Conservation (phyloP, 35 echinoderm and acorn worm species). For the Heliocidaris erythrogramma region DNA sequence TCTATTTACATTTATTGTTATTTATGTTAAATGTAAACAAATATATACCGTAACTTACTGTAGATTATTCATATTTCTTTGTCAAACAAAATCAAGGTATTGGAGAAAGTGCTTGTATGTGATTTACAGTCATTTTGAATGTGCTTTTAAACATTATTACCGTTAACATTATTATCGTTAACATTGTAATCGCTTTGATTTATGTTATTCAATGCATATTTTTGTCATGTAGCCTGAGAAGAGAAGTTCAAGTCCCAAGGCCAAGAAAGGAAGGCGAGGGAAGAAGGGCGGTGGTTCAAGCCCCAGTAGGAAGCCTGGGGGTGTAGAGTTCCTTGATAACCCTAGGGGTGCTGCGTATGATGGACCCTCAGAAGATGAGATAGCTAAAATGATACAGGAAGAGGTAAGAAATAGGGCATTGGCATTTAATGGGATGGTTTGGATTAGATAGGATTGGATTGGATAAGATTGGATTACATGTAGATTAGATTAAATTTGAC, state of each 20-base stretch:
- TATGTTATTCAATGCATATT: too few relatives aligned
- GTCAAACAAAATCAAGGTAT: neutral
- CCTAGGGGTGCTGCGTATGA: constrained; percentile 67
- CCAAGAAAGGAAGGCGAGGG: constrained; percentile 33
- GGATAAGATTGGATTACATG: too few relatives aligned
- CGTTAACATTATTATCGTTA: too few relatives aligned
- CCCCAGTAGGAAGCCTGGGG: neutral
- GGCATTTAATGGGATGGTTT: too few relatives aligned
- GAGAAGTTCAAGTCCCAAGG: constrained; percentile 49
- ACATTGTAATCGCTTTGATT: too few relatives aligned
- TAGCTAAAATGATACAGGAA: constrained; percentile 83
- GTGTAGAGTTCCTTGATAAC: constrained; percentile 69
- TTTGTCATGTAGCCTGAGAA: constrained; percentile 18
- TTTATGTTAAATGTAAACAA: too few relatives aligned
- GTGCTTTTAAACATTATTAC: neutral
- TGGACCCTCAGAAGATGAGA: constrained; percentile 73
- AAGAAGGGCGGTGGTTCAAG: constrained; percentile 26
- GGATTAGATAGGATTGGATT: too few relatives aligned
- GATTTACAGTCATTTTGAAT: neutral
- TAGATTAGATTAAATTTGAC: too few relatives aligned
- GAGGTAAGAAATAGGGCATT: constrained; percentile 65
- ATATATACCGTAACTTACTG: too few relatives aligned
- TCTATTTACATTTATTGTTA: too few relatives aligned
- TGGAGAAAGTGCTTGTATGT: neutral
- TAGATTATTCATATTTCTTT: too few relatives aligned